phyloP scores from a whole-genome alignment of 1,140 invertebrate genomes.

The Spodoptera frugiperda region DNA sequence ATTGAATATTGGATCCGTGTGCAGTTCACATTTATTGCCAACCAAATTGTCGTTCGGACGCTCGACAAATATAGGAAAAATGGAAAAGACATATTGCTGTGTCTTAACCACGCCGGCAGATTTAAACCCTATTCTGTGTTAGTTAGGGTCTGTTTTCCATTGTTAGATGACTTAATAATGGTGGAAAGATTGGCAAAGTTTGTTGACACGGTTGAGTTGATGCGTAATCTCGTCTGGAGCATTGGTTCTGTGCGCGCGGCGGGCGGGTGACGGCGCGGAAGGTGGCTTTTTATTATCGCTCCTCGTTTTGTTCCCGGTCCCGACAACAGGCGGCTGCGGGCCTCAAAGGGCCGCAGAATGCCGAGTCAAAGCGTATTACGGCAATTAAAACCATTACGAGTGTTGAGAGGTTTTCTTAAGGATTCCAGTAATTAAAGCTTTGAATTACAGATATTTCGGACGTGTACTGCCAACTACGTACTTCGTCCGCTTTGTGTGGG shows the following conservation, averaged over 20 bases:
- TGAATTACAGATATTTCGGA: conserved; percentile 17
- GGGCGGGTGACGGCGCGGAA: conserved; percentile 44
- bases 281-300: conserved; percentile 45
- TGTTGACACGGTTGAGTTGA: conserved; percentile 56
- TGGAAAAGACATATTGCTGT: conserved; percentile 54
- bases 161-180: conserved; percentile 55
- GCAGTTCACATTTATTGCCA: conserved; percentile 40
- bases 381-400: conserved; percentile 38
- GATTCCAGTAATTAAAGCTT: conserved; percentile 28
- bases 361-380: conserved; percentile 14
- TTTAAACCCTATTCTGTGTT: conserved; percentile 8
- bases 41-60: conserved; percentile 54
- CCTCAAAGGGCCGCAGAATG: conserved; percentile 19
- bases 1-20: conserved; percentile 26
- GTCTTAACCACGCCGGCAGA: background rate
- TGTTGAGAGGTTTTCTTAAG: conserved; percentile 27
- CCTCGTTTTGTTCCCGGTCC: conserved; percentile 30
- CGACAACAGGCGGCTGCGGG: background rate
- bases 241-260: conserved; percentile 55
- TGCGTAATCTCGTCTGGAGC: conserved; percentile 59
- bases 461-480: conserved; percentile 1
- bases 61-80: conserved; percentile 61
- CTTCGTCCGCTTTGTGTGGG: background rate
- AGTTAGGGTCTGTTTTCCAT: conserved; percentile 47
- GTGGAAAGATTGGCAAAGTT: conserved; percentile 63